Evolutionary conservation across 2,888 invertebrate species (phyloP).

Genomic region (Scaptomyza cyrtandrae): DNA sequence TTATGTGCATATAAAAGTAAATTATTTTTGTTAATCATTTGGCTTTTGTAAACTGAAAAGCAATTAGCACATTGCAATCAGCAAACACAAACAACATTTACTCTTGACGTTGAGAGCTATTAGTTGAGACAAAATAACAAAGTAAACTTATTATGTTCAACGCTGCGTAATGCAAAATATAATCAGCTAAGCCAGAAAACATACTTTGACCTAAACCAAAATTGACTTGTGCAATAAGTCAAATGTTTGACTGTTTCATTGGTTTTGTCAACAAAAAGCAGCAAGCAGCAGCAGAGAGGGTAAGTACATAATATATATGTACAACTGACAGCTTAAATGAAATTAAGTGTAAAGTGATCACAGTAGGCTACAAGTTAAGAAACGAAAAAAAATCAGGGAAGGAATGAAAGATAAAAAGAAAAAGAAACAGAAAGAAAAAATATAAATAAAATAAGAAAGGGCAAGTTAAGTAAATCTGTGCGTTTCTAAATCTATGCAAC

Average conservation of each 20-base stretch:
- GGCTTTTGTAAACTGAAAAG: constrained; percentile 11
- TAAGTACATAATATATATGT: not conserved
- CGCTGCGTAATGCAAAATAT: constrained; percentile 20
- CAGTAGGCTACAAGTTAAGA: constrained; percentile 19
- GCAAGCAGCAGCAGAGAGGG: constrained; percentile 13
- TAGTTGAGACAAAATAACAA: constrained; percentile 27
- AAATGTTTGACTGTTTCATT: constrained; percentile 48
- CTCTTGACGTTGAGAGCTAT: constrained; percentile 17
- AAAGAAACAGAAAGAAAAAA: not conserved
- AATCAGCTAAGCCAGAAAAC: constrained; percentile 1
- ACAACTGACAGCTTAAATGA: constrained; percentile 54
- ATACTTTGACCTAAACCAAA: constrained; percentile 18
- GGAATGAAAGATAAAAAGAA: constrained; percentile 6
- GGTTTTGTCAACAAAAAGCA: constrained; percentile 14
- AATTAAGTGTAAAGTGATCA: constrained; percentile 75
- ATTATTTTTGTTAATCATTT: too few species aligned
- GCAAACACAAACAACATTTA: constrained; percentile 15
- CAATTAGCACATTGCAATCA: constrained; percentile 34
- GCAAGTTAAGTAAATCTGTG: constrained; percentile 61
- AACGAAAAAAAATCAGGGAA: not conserved
- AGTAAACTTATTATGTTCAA: constrained; percentile 57
- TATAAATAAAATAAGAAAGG: constrained; percentile 19
- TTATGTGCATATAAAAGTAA: too few species aligned
- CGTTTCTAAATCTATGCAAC: constrained; percentile 67
- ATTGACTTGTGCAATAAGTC: constrained; percentile 46